A percentile compares a stretch with the other conserved stretches of the same genome.
phyloP scores from a whole-genome alignment of 2,888 invertebrate species.

The Linyphia triangularis region DNA sequence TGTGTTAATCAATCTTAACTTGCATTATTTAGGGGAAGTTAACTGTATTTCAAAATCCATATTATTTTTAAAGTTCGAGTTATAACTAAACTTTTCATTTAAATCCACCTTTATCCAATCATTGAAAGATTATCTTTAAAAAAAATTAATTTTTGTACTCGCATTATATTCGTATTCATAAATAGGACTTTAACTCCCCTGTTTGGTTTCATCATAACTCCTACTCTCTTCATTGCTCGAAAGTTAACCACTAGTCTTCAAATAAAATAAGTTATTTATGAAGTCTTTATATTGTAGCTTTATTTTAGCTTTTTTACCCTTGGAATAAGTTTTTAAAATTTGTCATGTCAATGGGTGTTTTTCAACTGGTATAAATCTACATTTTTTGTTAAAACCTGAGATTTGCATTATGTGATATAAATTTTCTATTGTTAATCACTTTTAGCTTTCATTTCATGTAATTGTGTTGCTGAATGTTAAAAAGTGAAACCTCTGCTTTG shows the following conservation, averaged over 20 bases:
- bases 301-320: conserved; percentile 21
- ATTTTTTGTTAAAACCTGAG: conserved; percentile 29
- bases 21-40: neutral
- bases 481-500: neutral
- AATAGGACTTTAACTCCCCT: neutral
- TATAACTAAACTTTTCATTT: conserved; percentile 6
- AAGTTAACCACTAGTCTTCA: neutral
- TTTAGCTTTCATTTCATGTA: conserved; percentile 20
- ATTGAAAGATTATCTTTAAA: neutral
- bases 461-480: conserved; percentile 2
- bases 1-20: conserved; percentile 24
- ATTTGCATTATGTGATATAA: conserved; percentile 49
- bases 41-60: neutral
- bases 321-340: conserved; percentile 18
- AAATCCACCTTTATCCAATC: neutral
- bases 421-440: conserved; percentile 24
- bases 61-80: neutral
- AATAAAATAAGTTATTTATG: neutral
- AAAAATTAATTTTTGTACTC: neutral
- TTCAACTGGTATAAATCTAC: conserved; percentile 27
- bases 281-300: neutral
- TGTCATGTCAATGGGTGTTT: neutral
- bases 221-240: neutral
- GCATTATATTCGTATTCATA: neutral
- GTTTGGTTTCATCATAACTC: neutral